Base-by-base conservation (phyloP, 2,888 invertebrate species). In the Pilophorus perplexus region DNA sequence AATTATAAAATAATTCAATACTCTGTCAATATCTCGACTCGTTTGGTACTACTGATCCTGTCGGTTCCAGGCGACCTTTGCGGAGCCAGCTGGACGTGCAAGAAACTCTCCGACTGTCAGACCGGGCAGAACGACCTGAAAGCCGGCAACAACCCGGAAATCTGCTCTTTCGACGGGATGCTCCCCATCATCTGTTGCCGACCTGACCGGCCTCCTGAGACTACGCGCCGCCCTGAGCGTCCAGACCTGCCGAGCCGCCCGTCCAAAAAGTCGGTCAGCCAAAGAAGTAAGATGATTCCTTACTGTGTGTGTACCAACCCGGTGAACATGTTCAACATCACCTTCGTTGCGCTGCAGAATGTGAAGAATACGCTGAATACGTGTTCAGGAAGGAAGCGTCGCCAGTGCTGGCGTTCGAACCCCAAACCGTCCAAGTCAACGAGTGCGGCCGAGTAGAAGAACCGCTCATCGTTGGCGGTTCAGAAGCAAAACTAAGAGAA, bases 381-480 rank as follows among this genome's bases (percentile, higher is more conserved):
- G 69, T 66, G n/a, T 65, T 44, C 46, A 44, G 22, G 40, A 33
- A 8, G 33, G 55, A 59, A n/a, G 16, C 37, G 20, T 25, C 37
- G 18, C 20, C 44, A n/a, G 37, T 33, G 6, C 33, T 67, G 5
- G 22, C 62, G 8, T 62, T 62, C 23, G 22, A 46, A 12, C 46
- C 62, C 6, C 46, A 28, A 14, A 5, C 22, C 5, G 33, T 23
- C 3, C 44, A 44, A 57, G 16, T 50, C 3, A 64, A 64, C 54
- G 40, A 55, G n/a, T 68, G 70, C 28, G 27, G 57, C 6, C 52
- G 38, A 10, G 10, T 65, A 20, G 54, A 65, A 16, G 22, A 55
- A 10, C 22, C 66, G 10, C 67, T 71, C 2, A 70, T 71, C 23
- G 68, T 71, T n/a, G 69, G 69, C 20, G 71, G 71, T 0, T 55